phyloP scores from a whole-genome alignment of 2,888 invertebrate genomes.

The Steinernema scapterisci region DNA sequence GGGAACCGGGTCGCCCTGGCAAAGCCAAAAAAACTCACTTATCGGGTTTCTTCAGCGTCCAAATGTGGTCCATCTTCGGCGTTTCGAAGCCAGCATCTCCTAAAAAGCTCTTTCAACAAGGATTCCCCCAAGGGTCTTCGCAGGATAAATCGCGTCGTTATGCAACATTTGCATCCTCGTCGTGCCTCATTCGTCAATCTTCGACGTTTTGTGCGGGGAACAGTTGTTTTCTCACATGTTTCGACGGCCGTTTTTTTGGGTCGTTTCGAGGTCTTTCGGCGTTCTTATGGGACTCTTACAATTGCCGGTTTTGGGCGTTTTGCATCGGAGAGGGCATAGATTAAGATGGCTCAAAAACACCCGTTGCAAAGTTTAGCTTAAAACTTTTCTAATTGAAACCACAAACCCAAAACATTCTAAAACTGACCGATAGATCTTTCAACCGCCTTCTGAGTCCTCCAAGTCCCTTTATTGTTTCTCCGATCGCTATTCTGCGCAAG shows the following conservation, averaged over 20 bases:
- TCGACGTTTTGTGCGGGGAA: neutral
- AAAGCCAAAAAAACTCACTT: no score
- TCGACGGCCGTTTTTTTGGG: neutral
- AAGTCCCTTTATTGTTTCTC: no score
- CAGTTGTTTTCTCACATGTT: slow-evolving; percentile 21
- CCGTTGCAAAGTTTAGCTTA: no score
- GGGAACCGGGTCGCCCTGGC: no score
- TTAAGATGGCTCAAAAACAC: no score
- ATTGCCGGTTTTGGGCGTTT: neutral
- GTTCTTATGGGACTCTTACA: neutral
- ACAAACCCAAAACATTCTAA: no score
- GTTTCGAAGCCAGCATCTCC: no score
- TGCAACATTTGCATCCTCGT: slow-evolving; percentile 23
- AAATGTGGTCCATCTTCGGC: no score
- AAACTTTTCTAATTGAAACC: no score
- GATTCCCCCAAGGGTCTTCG: neutral
- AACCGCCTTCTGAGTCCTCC: no score
- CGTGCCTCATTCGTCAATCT: slow-evolving; percentile 20
- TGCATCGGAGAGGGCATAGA: neutral
- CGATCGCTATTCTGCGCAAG: neutral
- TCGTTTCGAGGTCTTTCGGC: neutral
- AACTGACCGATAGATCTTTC: no score
- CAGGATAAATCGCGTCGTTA: slow-evolving; percentile 15
- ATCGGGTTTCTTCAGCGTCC: no score
- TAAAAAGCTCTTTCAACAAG: slow-evolving; percentile 1